Conservation (phyloP, 1,140 invertebrate genomes). For the Cotesia vestalis region DNA sequence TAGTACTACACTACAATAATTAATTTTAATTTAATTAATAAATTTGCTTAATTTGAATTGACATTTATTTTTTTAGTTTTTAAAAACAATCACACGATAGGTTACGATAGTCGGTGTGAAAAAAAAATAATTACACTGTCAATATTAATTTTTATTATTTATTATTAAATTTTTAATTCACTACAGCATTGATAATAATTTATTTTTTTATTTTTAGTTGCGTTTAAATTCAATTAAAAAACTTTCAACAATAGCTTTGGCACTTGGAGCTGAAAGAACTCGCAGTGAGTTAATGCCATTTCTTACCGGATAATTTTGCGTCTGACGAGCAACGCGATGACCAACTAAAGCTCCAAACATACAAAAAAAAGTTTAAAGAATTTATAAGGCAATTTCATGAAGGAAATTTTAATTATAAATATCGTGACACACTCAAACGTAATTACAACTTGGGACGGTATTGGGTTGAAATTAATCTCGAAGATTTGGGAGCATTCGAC, state of each 20-base stretch:
- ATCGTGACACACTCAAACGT: conserved; percentile 90
- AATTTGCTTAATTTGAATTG: too few species aligned
- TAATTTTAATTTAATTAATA: neutral
- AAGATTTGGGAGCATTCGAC: conserved; percentile 95
- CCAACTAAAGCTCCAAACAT: conserved; percentile 79
- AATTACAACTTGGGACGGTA: conserved; percentile 94
- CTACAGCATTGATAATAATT: conserved; percentile 30
- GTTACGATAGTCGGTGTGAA: neutral
- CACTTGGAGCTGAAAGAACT: conserved; percentile 96
- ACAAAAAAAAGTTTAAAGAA: conserved; percentile 94
- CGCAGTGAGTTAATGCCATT: conserved; percentile 97
- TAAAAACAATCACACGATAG: neutral
- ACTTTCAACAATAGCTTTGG: conserved; percentile 97
- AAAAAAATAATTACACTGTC: neutral
- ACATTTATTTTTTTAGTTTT: neutral
- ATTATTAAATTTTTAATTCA: neutral
- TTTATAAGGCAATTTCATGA: conserved; percentile 96
- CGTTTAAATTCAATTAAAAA: conserved; percentile 99
- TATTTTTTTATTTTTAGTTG: conserved; percentile 73
- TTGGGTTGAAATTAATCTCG: conserved; percentile 91
- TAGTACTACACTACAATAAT: too few species aligned
- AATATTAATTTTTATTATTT: neutral
- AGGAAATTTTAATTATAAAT: conserved; percentile 96
- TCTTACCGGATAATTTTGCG: conserved; percentile 91
- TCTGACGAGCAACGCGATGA: conserved; percentile 70